Evolutionary conservation across 1,140 invertebrate species (phyloP).

Genomic region (Papilio helenus): DNA sequence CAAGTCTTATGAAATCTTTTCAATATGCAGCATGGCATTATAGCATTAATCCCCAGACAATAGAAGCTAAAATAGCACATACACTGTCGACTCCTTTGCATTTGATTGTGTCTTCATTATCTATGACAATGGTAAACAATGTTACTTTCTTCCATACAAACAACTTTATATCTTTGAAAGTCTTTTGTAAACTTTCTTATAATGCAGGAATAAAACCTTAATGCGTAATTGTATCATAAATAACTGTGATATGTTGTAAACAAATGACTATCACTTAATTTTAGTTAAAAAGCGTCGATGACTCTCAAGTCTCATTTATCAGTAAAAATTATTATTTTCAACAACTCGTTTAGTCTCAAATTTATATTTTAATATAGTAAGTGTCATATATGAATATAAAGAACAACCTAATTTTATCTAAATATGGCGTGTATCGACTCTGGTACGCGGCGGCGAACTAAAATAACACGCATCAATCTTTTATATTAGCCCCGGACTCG

Average conservation of each 20-base stretch:
- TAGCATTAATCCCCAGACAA: neutral
- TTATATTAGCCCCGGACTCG: slow-evolving; percentile 68
- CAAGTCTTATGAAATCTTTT: slow-evolving; percentile 23
- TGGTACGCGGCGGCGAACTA: slow-evolving; percentile 35
- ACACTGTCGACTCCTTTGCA: neutral
- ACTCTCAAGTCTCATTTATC: neutral
- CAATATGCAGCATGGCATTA: neutral
- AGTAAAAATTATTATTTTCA: neutral
- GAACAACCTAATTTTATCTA: slow-evolving; percentile 27
- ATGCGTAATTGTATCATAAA: neutral
- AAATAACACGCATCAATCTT: slow-evolving; percentile 75
- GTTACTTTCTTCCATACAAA: neutral
- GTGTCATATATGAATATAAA: slow-evolving; percentile 20
- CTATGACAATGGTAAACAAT: slow-evolving; percentile 21
- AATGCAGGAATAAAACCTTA: neutral
- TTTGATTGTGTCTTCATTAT: slow-evolving; percentile 19
- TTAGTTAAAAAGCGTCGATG: neutral
- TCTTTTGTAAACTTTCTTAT: neutral
- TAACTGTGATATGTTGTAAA: neutral
- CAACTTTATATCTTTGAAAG: neutral
- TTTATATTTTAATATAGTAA: neutral
- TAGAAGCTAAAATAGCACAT: neutral
- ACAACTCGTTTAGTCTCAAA: neutral
- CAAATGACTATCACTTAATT: neutral
- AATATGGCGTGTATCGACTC: slow-evolving; percentile 25